Conservation (phyloP, 2,888 invertebrate genomes). For the Idaea dimidiata region DNA sequence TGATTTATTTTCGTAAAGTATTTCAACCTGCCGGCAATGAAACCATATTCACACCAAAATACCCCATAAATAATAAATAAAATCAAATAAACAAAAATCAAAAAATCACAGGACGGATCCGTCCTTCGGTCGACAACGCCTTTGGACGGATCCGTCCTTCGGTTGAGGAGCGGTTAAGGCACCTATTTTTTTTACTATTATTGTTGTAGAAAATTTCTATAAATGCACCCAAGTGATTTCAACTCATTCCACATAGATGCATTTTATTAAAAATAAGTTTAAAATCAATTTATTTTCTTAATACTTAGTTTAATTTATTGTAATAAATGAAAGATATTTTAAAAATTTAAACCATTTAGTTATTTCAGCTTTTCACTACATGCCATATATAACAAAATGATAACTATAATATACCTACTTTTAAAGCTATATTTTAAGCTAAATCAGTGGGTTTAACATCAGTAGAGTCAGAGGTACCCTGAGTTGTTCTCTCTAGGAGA, state of each 20-base stretch:
- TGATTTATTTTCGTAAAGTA: too few species aligned
- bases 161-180: too few species aligned
- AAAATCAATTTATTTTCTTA: conserved; percentile 3
- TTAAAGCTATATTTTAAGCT: conserved; percentile 66
- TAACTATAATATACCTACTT: conserved; percentile 5
- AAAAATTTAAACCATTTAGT: neutral
- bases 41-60: too few species aligned
- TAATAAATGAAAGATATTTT: conserved; percentile 2
- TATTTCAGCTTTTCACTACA: neutral
- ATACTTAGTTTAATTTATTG: neutral
- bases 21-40: too few species aligned
- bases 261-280: neutral
- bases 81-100: too few species aligned
- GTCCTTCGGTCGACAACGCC: too few species aligned
- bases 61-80: too few species aligned
- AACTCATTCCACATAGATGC: neutral
- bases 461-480: conserved; percentile 84
- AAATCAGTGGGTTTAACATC: conserved; percentile 88
- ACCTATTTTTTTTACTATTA: neutral
- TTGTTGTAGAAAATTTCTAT: neutral
- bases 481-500: conserved; percentile 88
- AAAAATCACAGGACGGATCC: too few species aligned
- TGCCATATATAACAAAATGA: neutral
- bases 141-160: too few species aligned
- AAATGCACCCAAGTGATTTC: neutral